Conservation (phyloP, 2,797 vertebrate species). For the Peromyscus melanophrys region DNA sequence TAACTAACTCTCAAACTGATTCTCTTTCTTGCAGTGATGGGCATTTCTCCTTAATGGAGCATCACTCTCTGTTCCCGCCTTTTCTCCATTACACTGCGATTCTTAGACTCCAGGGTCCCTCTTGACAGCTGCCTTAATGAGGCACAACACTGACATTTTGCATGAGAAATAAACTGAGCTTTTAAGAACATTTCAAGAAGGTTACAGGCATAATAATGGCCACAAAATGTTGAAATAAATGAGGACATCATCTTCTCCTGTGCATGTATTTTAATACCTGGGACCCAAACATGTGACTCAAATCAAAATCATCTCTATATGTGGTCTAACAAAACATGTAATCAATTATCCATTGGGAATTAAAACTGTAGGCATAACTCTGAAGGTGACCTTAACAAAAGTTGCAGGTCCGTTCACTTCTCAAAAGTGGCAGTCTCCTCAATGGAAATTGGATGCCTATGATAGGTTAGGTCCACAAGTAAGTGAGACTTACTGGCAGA, state of each 20-base stretch:
- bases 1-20: slow-evolving; percentile 1
- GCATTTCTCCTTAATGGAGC: slow-evolving; percentile 18
- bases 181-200: slow-evolving; percentile 31
- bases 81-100: not conserved
- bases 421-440: not conserved
- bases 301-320: not conserved
- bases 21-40: not conserved
- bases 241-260: not conserved
- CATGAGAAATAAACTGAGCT: not conserved
- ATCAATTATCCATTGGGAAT: not conserved
- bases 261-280: not conserved
- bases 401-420: not conserved
- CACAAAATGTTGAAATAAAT: not conserved
- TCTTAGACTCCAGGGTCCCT: slow-evolving; percentile 1
- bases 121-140: slow-evolving; percentile 15
- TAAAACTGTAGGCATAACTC: not conserved
- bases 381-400: not conserved
- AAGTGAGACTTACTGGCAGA: not conserved
- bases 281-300: not conserved
- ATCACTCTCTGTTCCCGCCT: not conserved
- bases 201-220: not conserved
- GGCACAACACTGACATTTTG: slow-evolving; percentile 8
- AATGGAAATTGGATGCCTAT: not conserved
- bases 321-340: not conserved
- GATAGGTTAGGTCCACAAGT: not conserved